Base-by-base conservation (phyloP, 2,113 vertebrate species). In the Tachysurus vachellii region DNA sequence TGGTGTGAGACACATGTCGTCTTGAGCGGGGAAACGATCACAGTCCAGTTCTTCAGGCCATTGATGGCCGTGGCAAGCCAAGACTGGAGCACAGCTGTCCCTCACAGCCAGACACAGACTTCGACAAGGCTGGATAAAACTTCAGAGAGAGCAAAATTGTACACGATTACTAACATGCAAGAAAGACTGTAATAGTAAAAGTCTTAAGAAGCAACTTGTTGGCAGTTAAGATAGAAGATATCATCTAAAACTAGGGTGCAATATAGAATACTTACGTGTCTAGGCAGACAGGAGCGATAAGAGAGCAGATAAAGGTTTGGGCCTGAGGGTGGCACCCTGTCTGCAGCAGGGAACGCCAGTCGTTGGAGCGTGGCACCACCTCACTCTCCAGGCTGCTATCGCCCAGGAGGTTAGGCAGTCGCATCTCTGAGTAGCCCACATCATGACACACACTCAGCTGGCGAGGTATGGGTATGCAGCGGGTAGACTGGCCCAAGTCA, bases 401-500 rank as follows among this genome's bases (percentile, higher is more conserved):
- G 61, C 97, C 97, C 94, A 98, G 91, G 64, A 97, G 95, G 91
- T 98, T 97, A 54, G 97, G 97, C 84, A 98, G 93, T 21, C 97
- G 93, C 97, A 98, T 98, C 93, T 97, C 97, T 0, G 95, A 95
- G 89, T 97, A 98, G 50, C 96, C 96, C 3, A 96, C 94, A 4
- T 95, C 93, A 76, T 95, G 93, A 92, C 97, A 97, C 85, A 97
- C 93, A 64, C 88, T 92, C 95, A 98, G 94, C 91, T 97, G 95
- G 89, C 92, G 92, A 8, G 97, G 97, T 84, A 97, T 96, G 56
- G 92, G 12, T 11, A 97, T 95, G 10, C 97, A 97, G 82, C 96
- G 97, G 0, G 97, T 97, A 54, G 97, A 96, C 94, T 97, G 95
- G 76, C 96, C 95, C 89, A 97, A 89, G 92, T 97, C 96, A 61